Evolutionary conservation across 1,140 invertebrate genomes (phyloP).

Genomic region (Sipha flava): DNA sequence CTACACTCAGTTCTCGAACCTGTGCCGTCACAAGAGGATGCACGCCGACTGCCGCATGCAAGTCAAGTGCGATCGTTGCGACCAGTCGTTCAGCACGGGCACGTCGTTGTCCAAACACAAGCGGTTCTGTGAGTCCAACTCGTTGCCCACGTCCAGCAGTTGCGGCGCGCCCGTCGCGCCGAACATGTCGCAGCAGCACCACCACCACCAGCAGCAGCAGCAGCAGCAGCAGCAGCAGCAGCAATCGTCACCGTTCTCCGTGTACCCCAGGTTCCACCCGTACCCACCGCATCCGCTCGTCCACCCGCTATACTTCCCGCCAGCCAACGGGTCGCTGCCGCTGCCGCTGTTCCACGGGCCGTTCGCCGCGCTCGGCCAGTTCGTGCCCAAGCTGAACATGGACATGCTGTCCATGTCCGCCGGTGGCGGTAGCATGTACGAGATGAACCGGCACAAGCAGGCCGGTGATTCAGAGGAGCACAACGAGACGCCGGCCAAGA

Average conservation of each 20-base stretch:
- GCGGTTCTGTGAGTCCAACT: conserved; percentile 67
- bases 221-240: conserved; percentile 48
- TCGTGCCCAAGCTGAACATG: conserved; percentile 13
- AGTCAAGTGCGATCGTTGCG: conserved; percentile 86
- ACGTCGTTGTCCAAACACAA: conserved; percentile 78
- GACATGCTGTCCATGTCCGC: neutral
- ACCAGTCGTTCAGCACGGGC: conserved; percentile 79
- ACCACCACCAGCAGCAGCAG: conserved; percentile 50
- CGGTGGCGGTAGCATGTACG: neutral
- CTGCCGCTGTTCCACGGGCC: conserved; percentile 37
- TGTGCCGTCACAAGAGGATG: conserved; percentile 98
- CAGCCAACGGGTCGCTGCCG: conserved; percentile 40
- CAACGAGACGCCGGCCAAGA: conserved; percentile 28
- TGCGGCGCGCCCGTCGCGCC: conserved; percentile 15
- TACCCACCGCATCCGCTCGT: conserved; percentile 49
- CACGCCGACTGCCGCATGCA: conserved; percentile 82
- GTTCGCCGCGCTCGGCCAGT: conserved; percentile 47
- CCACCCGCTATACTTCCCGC: conserved; percentile 55
- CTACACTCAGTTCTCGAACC: conserved; percentile 99
- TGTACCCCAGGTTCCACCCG: conserved; percentile 50
- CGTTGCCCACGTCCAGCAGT: conserved; percentile 38
- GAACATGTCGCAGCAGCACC: conserved; percentile 34
- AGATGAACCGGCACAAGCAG: conserved; percentile 36
- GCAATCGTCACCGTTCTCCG: conserved; percentile 56
- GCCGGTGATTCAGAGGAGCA: conserved; percentile 32